Evolutionary conservation across 2,888 invertebrate species (phyloP).

Genomic region (Dyspetes luteomarginatus): DNA sequence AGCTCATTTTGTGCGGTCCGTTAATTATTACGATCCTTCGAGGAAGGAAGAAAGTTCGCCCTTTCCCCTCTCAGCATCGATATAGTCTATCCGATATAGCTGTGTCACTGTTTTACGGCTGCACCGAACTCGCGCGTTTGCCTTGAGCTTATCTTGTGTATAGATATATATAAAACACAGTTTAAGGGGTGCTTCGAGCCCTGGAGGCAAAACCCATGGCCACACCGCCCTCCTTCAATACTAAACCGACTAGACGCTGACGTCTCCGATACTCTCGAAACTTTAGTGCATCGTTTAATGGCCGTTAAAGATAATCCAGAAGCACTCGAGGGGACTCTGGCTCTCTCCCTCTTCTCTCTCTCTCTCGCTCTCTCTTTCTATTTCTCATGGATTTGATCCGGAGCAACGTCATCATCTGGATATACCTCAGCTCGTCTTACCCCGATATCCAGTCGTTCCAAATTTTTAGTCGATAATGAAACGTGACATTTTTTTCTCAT

Average conservation of each 20-base stretch:
- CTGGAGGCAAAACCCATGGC: conserved; percentile 56
- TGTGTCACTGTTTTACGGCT: conserved; percentile 66
- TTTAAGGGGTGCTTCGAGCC: conserved; percentile 43
- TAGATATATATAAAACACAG: conserved; percentile 1
- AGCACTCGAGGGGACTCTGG: conserved; percentile 58
- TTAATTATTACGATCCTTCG: conserved; percentile 65
- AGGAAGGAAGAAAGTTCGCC: conserved; percentile 60
- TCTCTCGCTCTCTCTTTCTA: not conserved
- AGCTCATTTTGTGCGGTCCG: conserved; percentile 55
- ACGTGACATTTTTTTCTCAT: conserved; percentile 44
- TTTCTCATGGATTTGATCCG: conserved; percentile 34
- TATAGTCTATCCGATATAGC: conserved; percentile 46
- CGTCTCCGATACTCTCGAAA: conserved; percentile 69
- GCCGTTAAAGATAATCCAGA: conserved; percentile 73
- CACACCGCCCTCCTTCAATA: conserved; percentile 37
- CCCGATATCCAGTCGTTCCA: conserved; percentile 25
- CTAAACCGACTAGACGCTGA: conserved; percentile 69
- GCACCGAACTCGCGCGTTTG: conserved; percentile 11
- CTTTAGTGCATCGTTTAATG: conserved; percentile 70
- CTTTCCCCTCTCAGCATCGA: not conserved
- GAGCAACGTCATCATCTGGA: conserved; percentile 56
- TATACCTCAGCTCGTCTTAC: conserved; percentile 35
- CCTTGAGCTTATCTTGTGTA: conserved; percentile 13
- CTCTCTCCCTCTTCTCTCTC: not conserved
- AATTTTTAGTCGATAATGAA: conserved; percentile 35